Base-by-base conservation (phyloP, 2,888 invertebrate species). In the Cremastinae sp. region DNA sequence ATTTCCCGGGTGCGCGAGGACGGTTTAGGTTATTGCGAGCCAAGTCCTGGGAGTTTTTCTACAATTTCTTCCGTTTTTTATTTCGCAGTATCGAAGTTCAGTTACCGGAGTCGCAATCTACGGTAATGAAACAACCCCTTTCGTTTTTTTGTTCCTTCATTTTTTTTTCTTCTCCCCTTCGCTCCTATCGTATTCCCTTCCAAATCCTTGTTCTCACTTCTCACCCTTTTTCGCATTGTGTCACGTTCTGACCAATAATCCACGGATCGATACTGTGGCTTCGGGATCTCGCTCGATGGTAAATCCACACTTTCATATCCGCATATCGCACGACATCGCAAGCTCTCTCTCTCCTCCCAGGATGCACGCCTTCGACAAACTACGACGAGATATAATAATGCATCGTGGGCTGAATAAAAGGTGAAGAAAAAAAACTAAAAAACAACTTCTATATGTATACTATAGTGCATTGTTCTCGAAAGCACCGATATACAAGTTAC, bases 251-350 rank as follows among this genome's bases (percentile, higher is more conserved):
- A 71, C 75, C 75, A 47, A 75, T 75, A 72, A 75, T 61, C 75
- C 72, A 55, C 28, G 20, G 66, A 75, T 49, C 71, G 66, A 72
- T 71, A 70, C 59, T 47, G 37, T 28, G 65, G 69, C 71, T 68
- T 75, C 72, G 75, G 70, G 59, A 73, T 76, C 79, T 78, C 74
- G 69, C 64, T 35, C 72, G 75, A 68, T 76, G 78, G 56, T 45
- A 28, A 80, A 65, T 64, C 41, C 55, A 55, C 39, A 61, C 61
- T 12, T 39, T 22, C 22, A 75, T 65, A 70, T 35, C 41, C 65
- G 56, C 47, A 55, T 55, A 16, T 53, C 8, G 39, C 28, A 14
- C 39, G 14, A 45, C 58, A 64, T 65, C 65, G 71, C 70, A 53
- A 59, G 70, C 70, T 71, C 55, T 28, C 64, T 75, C 59, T 45